Percentiles rank a stretch among this genome's conserved stretches.
Evolutionary conservation across 2,797 vertebrate genomes (phyloP).

Genomic region (Rhinella marina): DNA sequence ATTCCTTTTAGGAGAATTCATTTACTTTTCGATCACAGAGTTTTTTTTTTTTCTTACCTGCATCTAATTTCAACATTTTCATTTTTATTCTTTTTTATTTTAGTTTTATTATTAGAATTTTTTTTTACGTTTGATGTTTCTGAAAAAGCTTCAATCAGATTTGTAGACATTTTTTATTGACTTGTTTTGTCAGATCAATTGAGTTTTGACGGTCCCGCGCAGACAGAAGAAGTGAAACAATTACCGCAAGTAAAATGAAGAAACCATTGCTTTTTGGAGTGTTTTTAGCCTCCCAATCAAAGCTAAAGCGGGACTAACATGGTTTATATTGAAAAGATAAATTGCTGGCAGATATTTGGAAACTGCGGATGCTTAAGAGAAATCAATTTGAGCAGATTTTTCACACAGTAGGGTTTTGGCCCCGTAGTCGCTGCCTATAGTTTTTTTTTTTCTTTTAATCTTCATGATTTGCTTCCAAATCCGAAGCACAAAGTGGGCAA

Average conservation of each 20-base stretch:
- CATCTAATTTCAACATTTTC: conserved; percentile 49
- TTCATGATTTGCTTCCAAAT: conserved; percentile 35
- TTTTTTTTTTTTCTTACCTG: neutral
- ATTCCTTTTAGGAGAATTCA: conserved; percentile 44
- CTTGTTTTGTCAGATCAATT: conserved; percentile 66
- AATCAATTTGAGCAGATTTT: conserved; percentile 57
- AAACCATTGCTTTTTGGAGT: conserved; percentile 67
- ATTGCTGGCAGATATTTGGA: conserved; percentile 67
- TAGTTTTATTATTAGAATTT: neutral
- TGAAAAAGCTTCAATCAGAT: conserved; percentile 63
- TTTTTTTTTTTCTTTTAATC: conserved; percentile 13
- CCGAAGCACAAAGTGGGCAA: conserved; percentile 21
- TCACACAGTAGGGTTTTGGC: conserved; percentile 37
- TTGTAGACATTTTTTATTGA: conserved; percentile 64
- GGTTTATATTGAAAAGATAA: conserved; percentile 70
- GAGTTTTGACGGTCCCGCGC: conserved; percentile 66
- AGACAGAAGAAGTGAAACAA: conserved; percentile 61
- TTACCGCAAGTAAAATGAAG: conserved; percentile 66
- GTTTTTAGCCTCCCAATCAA: conserved; percentile 60
- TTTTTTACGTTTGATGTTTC: conserved; percentile 52
- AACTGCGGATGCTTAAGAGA: conserved; percentile 52
- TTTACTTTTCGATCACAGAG: conserved; percentile 36
- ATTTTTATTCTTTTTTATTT: neutral
- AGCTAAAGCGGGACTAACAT: conserved; percentile 64
- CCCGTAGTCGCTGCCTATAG: conserved; percentile 23